These are phyloP conservation scores for Myotis yumanensis DNA, from an alignment of 2,113 vertebrate species.

Conservation along the genomic window DNA sequence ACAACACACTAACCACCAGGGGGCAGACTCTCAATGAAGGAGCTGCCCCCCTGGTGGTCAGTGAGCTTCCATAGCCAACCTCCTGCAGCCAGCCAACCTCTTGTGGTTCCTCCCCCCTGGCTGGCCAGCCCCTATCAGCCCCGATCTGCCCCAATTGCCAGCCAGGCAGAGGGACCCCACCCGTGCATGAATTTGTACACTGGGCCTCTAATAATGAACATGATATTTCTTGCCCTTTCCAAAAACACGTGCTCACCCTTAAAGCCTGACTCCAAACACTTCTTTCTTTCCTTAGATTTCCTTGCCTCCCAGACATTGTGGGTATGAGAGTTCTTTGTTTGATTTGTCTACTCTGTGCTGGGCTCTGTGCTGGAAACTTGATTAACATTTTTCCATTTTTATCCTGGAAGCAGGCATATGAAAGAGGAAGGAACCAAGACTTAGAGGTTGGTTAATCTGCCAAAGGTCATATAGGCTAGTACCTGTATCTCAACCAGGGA, in stretches of 20 bases:
- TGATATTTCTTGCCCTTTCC: background rate
- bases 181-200: too few species aligned
- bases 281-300: background rate
- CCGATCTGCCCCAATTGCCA: too few species aligned
- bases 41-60: too few species aligned
- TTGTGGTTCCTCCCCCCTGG: too few species aligned
- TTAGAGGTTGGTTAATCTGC: background rate
- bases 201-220: background rate
- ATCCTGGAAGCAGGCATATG: background rate
- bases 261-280: background rate
- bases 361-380: background rate
- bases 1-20: too few species aligned
- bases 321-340: background rate
- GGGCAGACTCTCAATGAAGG: too few species aligned
- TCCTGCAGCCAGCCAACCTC: too few species aligned
- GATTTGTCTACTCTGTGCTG: background rate
- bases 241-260: background rate
- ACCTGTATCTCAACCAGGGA: background rate
- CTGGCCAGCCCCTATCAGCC: too few species aligned
- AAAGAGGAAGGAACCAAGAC: background rate
- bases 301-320: background rate
- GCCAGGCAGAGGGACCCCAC: too few species aligned
- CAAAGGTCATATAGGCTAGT: background rate
- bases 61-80: too few species aligned
- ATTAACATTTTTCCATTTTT: background rate